Base-by-base conservation (phyloP, 2,888 invertebrate species). In the Gandaritis pyraliata region DNA sequence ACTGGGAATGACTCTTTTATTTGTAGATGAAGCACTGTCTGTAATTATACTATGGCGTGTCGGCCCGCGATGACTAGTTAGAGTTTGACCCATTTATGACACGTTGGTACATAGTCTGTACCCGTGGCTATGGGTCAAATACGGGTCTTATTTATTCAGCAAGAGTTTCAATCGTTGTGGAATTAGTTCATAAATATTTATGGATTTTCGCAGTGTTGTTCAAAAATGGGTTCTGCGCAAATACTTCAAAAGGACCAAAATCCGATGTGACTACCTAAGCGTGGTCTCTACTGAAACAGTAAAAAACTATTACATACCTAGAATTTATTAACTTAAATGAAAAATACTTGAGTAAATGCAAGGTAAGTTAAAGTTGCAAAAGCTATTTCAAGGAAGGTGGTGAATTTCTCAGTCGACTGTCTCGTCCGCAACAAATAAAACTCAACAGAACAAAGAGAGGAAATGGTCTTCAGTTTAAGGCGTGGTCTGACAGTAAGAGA, bases 361-460 rank as follows among this genome's bases (percentile, higher is more conserved):
- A 38, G 48, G 39, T 48, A 15, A 41, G 53, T 65, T 55, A 57
- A 62, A 62, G 59, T 64, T 64, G 59, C 30, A 62, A 43, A 51
- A 61, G 61, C 65, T 59, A 60, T 69, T 47, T 55, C n/a, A 58
- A 43, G 53, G 45, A 5, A 39, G 30, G 30, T 46, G 51, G 52
- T 16, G 53, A 52, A 59, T 63, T 48, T 49, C 43, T 23, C 38
- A 64, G 59, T 0, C 7, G 23, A 65, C 29, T 67, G 45, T 7
- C 38, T 53, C 49, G 55, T 54, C 65, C 59, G 65, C 48, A 67
- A 66, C 61, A 64, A 67, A 57, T 58, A 61, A 65, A 61, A 49
- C 58, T 45, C 10, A 15, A 18, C 23, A 55, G 18, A 43, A 63
- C 54, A 62, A 54, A 53, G 60, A 60, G 58, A 47, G 60, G 46